phyloP scores from a whole-genome alignment of 2,797 vertebrate genomes.

The Anas capensis region DNA sequence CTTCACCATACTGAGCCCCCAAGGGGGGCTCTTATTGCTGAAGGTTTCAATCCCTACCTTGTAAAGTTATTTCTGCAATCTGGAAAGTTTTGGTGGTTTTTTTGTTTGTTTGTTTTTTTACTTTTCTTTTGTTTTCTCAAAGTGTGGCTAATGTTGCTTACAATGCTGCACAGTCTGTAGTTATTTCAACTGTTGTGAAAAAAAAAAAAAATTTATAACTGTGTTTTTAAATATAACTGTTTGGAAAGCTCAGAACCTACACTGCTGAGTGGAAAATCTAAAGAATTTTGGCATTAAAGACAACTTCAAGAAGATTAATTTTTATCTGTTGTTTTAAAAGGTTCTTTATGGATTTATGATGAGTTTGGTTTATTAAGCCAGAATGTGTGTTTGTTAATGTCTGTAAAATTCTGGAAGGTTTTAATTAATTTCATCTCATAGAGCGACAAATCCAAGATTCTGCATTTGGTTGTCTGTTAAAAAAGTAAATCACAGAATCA shows the following conservation, averaged over 20 bases:
- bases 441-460: not conserved
- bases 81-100: not conserved
- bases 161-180: not conserved
- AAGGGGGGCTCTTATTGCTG: not conserved
- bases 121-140: not conserved
- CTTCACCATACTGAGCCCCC: not conserved
- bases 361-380: constrained; percentile 43
- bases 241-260: not conserved
- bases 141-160: not conserved
- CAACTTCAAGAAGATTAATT: not conserved
- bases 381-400: not conserved
- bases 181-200: constrained; percentile 21
- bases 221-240: not conserved
- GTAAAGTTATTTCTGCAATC: not conserved
- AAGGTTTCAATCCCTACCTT: not conserved
- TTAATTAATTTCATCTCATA: not conserved
- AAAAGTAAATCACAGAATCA: no score
- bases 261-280: not conserved
- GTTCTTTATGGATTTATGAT: not conserved
- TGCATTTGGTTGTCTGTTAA: not conserved
- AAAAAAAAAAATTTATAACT: not conserved
- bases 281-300: not conserved
- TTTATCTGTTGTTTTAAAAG: constrained; percentile 29
- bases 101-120: not conserved
- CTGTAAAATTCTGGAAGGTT: not conserved